Conservation (phyloP, 2,797 vertebrate genomes). For the Tragopan temminckii region DNA sequence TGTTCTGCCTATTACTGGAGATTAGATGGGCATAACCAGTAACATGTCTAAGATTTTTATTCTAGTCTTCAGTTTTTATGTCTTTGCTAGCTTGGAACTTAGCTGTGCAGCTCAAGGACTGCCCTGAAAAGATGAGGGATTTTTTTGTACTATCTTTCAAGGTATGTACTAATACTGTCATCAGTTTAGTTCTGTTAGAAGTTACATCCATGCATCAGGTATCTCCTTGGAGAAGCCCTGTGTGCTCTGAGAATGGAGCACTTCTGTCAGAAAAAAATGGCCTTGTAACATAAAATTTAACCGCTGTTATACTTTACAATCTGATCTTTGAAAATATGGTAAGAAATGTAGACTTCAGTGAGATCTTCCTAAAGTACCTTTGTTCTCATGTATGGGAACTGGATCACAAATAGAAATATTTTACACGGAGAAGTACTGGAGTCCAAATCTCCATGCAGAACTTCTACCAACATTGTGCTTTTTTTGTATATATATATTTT, state of each 20-base stretch:
- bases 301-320: neutral
- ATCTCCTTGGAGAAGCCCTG: neutral
- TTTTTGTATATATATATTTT: neutral
- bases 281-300: neutral
- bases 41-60: neutral
- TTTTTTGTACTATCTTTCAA: constrained; percentile 93
- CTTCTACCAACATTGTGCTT: neutral
- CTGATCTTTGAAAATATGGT: neutral
- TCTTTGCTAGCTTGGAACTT: constrained; percentile 91
- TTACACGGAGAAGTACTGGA: neutral
- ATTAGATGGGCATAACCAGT: neutral
- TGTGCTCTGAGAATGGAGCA: neutral
- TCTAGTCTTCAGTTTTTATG: constrained; percentile 22
- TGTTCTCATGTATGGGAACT: neutral
- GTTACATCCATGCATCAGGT: neutral
- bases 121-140: constrained; percentile 88
- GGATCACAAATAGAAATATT: neutral
- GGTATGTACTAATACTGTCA: constrained; percentile 73
- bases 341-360: neutral
- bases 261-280: neutral
- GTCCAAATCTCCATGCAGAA: neutral
- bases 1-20: neutral
- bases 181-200: neutral
- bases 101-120: constrained; percentile 86
- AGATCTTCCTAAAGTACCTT: neutral